phyloP scores from a whole-genome alignment of 2,797 vertebrate genomes.

The Serranus cabrilla region DNA sequence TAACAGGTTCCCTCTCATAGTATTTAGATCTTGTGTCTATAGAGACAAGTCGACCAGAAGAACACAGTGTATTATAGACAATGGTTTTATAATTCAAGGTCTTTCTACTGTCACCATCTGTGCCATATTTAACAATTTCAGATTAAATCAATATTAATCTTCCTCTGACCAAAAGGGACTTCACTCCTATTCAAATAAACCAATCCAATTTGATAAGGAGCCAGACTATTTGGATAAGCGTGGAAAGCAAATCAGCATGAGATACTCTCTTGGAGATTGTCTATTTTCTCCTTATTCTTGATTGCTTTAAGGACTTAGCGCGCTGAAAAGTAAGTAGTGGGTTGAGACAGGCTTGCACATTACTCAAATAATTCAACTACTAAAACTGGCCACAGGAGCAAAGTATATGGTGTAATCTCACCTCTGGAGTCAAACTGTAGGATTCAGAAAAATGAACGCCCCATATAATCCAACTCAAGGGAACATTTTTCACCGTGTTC shows the following conservation, averaged over 20 bases:
- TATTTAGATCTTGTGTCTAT: constrained; percentile 22
- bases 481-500: constrained; percentile 82
- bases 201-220: constrained; percentile 80
- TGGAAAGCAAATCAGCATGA: constrained; percentile 60
- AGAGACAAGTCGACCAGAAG: constrained; percentile 43
- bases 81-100: constrained; percentile 69
- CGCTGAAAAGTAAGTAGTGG: constrained; percentile 45
- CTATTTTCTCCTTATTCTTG: constrained; percentile 68
- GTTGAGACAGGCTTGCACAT: constrained; percentile 44
- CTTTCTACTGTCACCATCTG: constrained; percentile 69
- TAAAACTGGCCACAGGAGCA: constrained; percentile 16
- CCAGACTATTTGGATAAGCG: constrained; percentile 75
- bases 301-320: constrained; percentile 65
- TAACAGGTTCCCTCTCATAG: not conserved
- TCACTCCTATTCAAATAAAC: constrained; percentile 76
- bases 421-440: constrained; percentile 58
- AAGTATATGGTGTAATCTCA: constrained; percentile 51
- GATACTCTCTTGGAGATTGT: constrained; percentile 69
- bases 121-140: constrained; percentile 81
- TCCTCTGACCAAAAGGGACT: constrained; percentile 76
- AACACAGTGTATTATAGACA: constrained; percentile 36
- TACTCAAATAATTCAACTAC: constrained; percentile 43
- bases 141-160: constrained; percentile 84
- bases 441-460: constrained; percentile 73
- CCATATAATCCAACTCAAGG: constrained; percentile 77